Percentiles rank a stretch among this genome's conserved stretches.
phyloP scores from a whole-genome alignment of 2,888 invertebrate genomes.

The Polylopha cassiicola region DNA sequence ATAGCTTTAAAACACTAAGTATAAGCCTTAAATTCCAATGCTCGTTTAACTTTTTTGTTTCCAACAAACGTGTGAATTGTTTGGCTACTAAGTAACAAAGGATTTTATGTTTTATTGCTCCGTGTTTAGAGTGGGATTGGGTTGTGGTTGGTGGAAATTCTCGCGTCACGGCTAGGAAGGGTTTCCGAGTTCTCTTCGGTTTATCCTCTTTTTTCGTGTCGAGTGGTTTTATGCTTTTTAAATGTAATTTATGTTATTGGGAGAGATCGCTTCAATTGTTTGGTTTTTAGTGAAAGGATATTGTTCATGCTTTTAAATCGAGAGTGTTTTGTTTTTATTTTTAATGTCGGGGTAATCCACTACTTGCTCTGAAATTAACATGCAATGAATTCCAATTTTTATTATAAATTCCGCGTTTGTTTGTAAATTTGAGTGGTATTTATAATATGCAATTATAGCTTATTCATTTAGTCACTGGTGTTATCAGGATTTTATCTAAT shows the following conservation, averaged over 20 bases:
- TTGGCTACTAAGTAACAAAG: constrained; percentile 20
- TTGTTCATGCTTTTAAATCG: no score
- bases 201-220: constrained; percentile 33
- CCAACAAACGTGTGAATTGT: constrained; percentile 29
- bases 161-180: constrained; percentile 35
- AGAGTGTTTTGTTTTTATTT: no score
- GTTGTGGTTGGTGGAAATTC: constrained; percentile 29
- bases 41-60: constrained; percentile 29
- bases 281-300: no score
- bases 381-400: no score
- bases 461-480: no score
- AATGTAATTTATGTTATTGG: constrained; percentile 21
- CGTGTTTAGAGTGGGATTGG: constrained; percentile 25
- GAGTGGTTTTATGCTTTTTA: constrained; percentile 19
- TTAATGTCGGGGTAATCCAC: no score
- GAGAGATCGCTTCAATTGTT: constrained; percentile 8
- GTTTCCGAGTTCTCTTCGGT: constrained; percentile 34
- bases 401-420: no score
- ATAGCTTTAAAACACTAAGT: constrained; percentile 24
- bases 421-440: no score
- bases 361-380: no score
- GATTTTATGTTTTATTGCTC: constrained; percentile 29
- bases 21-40: constrained; percentile 20
- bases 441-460: no score
- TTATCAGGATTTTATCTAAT: no score